These are phyloP conservation scores for Falco berigora DNA, from an alignment of 2,797 vertebrate genomes.

Conservation along the genomic window DNA sequence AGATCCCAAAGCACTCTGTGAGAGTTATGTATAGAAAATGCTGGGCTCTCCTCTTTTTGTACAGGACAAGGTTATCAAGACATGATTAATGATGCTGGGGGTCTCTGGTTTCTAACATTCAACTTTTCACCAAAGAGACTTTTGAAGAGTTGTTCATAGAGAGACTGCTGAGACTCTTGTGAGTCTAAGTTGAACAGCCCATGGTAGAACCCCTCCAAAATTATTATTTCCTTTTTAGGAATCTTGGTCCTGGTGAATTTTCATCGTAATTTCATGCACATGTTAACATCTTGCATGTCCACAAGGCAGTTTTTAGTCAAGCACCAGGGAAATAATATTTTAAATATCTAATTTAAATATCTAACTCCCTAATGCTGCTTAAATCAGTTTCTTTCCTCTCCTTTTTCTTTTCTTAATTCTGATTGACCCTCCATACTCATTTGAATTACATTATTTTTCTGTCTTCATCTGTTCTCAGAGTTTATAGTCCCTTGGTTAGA, in stretches of 20 bases:
- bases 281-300: background rate
- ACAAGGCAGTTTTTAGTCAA: slow-evolving; percentile 54
- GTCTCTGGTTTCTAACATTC: background rate
- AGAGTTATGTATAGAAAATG: background rate
- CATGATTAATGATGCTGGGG: background rate
- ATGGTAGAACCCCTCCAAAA: background rate
- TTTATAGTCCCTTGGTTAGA: slow-evolving; percentile 68
- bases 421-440: slow-evolving; percentile 25
- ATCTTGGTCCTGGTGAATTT: background rate
- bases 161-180: background rate
- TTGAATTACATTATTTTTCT: slow-evolving; percentile 70
- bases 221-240: background rate
- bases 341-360: slow-evolving; percentile 53
- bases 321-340: slow-evolving; percentile 54
- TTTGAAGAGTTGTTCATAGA: background rate
- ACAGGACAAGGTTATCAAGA: background rate
- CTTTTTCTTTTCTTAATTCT: slow-evolving; percentile 56
- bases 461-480: slow-evolving; percentile 58
- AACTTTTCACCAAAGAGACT: background rate
- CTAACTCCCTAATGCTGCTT: slow-evolving; percentile 59
- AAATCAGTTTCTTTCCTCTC: slow-evolving; percentile 55
- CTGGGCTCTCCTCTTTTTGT: background rate
- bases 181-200: background rate
- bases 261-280: slow-evolving; percentile 2
- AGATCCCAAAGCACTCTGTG: background rate